A percentile compares a stretch with the other conserved stretches of the same genome.
Evolutionary conservation across 2,888 invertebrate genomes (phyloP).

Genomic region (Trachelus tabidus): DNA sequence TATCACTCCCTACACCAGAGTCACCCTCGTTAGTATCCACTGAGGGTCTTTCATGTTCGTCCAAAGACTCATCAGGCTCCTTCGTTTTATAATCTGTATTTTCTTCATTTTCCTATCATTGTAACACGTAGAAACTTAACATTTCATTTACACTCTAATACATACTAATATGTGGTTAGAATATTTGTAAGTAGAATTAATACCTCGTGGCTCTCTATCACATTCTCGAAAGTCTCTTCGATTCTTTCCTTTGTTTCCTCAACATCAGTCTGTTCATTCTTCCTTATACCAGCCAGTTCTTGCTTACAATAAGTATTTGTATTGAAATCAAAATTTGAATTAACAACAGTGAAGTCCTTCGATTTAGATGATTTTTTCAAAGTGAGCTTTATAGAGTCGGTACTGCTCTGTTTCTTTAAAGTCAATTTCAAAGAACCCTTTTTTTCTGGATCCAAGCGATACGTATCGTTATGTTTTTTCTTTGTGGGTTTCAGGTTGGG

Average conservation of each 20-base stretch:
- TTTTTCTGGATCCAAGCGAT: constrained; percentile 55
- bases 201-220: constrained; percentile 60
- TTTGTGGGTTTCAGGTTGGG: constrained; percentile 40
- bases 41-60: constrained; percentile 54
- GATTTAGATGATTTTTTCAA: constrained; percentile 56
- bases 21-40: constrained; percentile 61
- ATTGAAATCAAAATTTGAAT: constrained; percentile 42
- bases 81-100: constrained; percentile 47
- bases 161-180: neutral
- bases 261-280: constrained; percentile 53
- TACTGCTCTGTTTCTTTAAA: constrained; percentile 51
- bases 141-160: neutral
- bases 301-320: constrained; percentile 28
- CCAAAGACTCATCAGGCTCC: constrained; percentile 49
- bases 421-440: constrained; percentile 58
- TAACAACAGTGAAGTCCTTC: constrained; percentile 56
- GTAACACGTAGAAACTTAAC: neutral
- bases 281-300: constrained; percentile 54
- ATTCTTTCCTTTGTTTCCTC: constrained; percentile 47
- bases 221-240: constrained; percentile 55
- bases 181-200: constrained; percentile 5
- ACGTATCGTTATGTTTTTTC: constrained; percentile 44
- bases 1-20: constrained; percentile 64
- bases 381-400: constrained; percentile 53
- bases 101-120: constrained; percentile 46